These are phyloP conservation scores for Ceyx erithaca DNA, from an alignment of 2,797 vertebrate genomes.

Conservation along the genomic window DNA sequence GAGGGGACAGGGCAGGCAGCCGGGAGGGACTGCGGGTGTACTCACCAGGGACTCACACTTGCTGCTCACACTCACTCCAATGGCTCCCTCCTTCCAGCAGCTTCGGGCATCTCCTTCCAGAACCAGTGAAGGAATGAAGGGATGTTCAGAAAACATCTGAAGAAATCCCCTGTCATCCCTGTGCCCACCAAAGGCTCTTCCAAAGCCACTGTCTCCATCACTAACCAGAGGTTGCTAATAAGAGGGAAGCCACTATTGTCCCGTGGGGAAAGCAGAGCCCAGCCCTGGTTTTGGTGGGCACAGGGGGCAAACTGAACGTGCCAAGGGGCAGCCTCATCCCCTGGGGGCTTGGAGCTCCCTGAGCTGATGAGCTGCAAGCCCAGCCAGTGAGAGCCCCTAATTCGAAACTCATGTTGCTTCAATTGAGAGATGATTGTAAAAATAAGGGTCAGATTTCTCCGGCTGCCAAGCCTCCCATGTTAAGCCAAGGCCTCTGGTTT, in stretches of 20 bases:
- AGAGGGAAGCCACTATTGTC: neutral
- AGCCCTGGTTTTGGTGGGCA: neutral
- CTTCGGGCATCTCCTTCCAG: neutral
- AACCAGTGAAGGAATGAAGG: neutral
- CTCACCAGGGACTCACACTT: neutral
- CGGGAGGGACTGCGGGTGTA: neutral
- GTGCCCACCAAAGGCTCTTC: neutral
- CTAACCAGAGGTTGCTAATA: neutral
- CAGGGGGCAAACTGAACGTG: fast-evolving
- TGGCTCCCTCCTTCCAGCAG: neutral
- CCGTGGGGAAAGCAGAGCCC: neutral
- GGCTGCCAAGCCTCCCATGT: neutral
- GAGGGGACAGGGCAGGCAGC: neutral
- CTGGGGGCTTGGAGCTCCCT: neutral
- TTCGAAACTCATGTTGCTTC: neutral
- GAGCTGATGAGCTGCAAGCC: neutral
- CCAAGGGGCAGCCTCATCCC: neutral
- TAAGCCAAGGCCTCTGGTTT: neutral
- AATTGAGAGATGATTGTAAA: neutral
- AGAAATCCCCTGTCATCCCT: neutral
- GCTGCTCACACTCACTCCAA: fast-evolving
- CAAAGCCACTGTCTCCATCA: neutral
- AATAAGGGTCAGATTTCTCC: neutral
- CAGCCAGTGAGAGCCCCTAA: neutral
- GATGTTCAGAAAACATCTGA: neutral